Conservation (phyloP, 2,113 vertebrate species). For the Labeo rohita region DNA sequence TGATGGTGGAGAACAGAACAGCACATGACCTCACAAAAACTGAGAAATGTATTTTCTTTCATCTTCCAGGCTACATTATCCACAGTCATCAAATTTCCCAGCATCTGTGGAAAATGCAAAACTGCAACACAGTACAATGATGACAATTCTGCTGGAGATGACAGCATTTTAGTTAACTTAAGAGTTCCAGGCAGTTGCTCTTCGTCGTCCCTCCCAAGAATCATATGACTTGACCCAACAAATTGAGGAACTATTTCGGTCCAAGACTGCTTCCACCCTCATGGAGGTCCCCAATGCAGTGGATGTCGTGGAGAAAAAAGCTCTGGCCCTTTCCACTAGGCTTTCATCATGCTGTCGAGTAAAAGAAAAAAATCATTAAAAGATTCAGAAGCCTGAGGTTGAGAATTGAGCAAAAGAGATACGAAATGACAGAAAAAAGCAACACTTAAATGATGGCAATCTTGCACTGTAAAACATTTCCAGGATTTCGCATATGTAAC, state of each 20-base stretch:
- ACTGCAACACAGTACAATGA: slow-evolving; percentile 18
- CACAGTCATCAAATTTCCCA: slow-evolving; percentile 2
- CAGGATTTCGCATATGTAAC: no score
- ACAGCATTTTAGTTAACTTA: slow-evolving; percentile 17
- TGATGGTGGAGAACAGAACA: background rate
- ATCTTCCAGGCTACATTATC: slow-evolving; percentile 35
- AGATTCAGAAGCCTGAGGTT: background rate
- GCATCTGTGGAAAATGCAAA: slow-evolving; percentile 22
- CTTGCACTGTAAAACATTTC: no score
- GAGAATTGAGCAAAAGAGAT: background rate
- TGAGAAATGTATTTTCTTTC: slow-evolving; percentile 15
- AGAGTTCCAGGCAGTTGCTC: slow-evolving; percentile 40
- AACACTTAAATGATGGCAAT: no score
- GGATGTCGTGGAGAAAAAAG: slow-evolving; percentile 46
- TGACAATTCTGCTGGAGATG: slow-evolving; percentile 1
- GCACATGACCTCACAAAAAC: background rate
- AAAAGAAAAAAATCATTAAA: background rate
- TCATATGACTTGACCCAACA: slow-evolving; percentile 30
- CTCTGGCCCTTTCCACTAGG: slow-evolving; percentile 17
- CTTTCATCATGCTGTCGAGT: slow-evolving; percentile 22
- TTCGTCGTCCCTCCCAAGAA: slow-evolving; percentile 31
- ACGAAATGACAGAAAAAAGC: no score
- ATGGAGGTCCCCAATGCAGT: slow-evolving; percentile 47
- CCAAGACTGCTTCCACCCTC: slow-evolving; percentile 9
- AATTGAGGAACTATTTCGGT: slow-evolving; percentile 45